A percentile compares a stretch with the other conserved stretches of the same genome.
These are phyloP conservation scores for Drosophila robusta DNA, from an alignment of 2,888 invertebrate genomes.

Conservation along the genomic window DNA sequence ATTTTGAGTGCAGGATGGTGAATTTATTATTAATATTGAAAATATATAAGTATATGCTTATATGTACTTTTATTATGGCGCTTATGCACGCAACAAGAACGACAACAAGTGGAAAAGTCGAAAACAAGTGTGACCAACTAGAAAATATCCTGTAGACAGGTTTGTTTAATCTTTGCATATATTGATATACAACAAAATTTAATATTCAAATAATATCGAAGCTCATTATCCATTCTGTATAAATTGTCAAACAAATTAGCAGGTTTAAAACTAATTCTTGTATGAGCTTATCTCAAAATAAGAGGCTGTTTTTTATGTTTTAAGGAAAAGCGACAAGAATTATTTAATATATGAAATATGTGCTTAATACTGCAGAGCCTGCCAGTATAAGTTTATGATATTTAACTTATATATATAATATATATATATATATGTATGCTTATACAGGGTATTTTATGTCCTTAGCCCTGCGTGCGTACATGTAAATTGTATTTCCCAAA, in stretches of 20 bases:
- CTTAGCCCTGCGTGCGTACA: background rate
- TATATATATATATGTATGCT: background rate
- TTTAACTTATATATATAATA: background rate
- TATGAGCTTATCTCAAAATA: no score
- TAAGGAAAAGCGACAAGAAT: no score
- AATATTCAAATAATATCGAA: no score
- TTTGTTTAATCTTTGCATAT: no score
- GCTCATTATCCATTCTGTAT: no score
- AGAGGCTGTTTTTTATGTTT: no score
- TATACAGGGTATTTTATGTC: background rate
- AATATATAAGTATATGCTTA: constrained; percentile 25
- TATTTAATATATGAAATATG: no score
- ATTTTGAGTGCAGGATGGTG: constrained; percentile 14
- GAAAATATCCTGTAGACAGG: background rate
- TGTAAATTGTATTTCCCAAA: constrained; percentile 20
- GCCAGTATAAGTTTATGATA: background rate
- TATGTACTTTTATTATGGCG: constrained; percentile 33
- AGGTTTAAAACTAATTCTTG: no score
- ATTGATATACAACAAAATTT: no score
- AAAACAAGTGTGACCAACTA: background rate
- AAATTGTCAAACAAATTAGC: no score
- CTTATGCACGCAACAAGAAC: constrained; percentile 22
- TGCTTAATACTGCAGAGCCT: no score
- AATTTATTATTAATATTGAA: constrained; percentile 54
- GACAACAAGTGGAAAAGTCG: background rate